phyloP scores from a whole-genome alignment of 1,140 invertebrate species.

The Brachionus angularis region DNA sequence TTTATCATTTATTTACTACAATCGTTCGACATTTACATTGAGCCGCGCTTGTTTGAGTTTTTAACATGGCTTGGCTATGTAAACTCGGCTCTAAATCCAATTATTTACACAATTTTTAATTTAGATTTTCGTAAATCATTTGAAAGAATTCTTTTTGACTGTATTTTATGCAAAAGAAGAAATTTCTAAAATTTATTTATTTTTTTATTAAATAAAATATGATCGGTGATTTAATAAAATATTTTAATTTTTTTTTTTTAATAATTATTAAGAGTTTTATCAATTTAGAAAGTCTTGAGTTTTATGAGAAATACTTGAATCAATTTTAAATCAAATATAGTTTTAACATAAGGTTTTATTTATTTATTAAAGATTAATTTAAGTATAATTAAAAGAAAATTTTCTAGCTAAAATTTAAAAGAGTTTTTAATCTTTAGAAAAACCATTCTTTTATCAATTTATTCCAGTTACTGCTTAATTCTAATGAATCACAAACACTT shows the following conservation, averaged over 20 bases:
- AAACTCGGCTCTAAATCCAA: slow-evolving; percentile 85
- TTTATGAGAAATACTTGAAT: no score
- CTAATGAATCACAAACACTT: background rate
- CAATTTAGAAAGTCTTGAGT: no score
- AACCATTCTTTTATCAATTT: background rate
- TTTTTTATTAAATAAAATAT: no score
- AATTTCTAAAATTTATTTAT: slow-evolving; percentile 1
- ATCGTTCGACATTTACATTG: slow-evolving; percentile 16
- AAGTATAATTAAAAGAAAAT: no score
- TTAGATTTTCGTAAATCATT: slow-evolving; percentile 94
- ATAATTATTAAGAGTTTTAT: no score
- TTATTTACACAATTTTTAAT: slow-evolving; percentile 96
- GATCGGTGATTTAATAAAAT: no score
- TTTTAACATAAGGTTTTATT: no score
- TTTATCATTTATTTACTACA: slow-evolving; percentile 75
- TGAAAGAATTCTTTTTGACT: slow-evolving; percentile 31
- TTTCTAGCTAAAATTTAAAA: no score
- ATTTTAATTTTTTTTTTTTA: no score
- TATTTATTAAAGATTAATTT: no score
- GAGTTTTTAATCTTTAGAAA: no score
- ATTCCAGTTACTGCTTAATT: background rate
- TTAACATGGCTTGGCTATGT: slow-evolving; percentile 68
- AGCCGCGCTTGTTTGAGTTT: slow-evolving; percentile 27
- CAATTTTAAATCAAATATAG: no score
- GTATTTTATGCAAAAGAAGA: slow-evolving; percentile 24